Evolutionary conservation across 2,888 invertebrate genomes (phyloP).

Genomic region (Pachycephus smyrnensis): DNA sequence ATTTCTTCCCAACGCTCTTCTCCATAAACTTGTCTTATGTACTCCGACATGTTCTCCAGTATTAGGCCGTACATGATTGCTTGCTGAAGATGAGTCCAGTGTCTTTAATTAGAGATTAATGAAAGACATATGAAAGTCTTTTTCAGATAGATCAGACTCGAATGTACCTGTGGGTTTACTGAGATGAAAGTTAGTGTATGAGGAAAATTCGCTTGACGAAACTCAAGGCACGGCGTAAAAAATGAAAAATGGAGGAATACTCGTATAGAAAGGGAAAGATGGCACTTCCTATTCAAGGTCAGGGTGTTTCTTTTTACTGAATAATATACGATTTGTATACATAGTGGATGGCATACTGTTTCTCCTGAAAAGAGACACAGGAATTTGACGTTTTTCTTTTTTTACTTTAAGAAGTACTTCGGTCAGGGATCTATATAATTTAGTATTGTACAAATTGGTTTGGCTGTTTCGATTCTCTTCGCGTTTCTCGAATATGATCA

Average conservation of each 20-base stretch:
- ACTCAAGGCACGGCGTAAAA: not conserved
- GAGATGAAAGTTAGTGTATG: not conserved
- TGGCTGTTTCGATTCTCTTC: constrained; percentile 26
- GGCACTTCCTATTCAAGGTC: not conserved
- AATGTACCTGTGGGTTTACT: not conserved
- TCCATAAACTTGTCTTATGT: constrained; percentile 92
- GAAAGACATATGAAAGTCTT: not conserved
- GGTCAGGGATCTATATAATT: not conserved
- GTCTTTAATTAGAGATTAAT: not conserved
- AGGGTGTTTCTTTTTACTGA: not conserved
- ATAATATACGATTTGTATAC: not conserved
- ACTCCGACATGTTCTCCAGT: constrained; percentile 93
- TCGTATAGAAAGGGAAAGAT: not conserved
- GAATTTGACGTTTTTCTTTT: not conserved
- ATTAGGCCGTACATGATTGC: constrained; percentile 92
- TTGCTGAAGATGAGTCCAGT: not conserved
- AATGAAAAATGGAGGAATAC: not conserved
- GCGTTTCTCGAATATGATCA: constrained; percentile 39
- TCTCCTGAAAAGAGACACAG: not conserved
- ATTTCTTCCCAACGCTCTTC: constrained; percentile 96
- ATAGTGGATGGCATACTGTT: not conserved
- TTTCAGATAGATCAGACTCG: not conserved
- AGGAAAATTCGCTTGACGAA: not conserved
- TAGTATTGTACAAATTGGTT: not conserved
- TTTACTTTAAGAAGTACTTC: not conserved